Evolutionary conservation across 2,888 invertebrate species (phyloP).

Genomic region (Nemotelus pantherinus): DNA sequence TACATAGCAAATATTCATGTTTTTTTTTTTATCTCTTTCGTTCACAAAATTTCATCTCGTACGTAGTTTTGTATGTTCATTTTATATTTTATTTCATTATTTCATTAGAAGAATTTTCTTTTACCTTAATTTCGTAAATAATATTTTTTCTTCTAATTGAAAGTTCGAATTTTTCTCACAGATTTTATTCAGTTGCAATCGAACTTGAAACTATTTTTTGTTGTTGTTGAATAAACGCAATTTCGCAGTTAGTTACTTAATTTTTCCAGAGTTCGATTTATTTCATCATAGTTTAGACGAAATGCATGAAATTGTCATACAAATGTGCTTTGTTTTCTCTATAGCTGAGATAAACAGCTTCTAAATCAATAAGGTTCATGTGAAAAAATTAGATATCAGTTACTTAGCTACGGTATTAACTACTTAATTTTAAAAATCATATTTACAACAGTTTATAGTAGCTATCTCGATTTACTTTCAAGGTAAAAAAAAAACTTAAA

Average conservation of each 20-base stretch:
- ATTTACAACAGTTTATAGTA: not conserved
- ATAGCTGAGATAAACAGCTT: not conserved
- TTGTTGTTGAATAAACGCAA: not conserved
- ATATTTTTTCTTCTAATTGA: not conserved
- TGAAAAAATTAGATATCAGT: not conserved
- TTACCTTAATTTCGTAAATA: not conserved
- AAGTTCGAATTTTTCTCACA: not conserved
- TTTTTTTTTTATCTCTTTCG: not conserved
- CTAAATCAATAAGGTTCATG: not conserved
- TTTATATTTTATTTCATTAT: not conserved
- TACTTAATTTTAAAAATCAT: slow-evolving; percentile 10
- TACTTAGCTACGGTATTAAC: slow-evolving; percentile 15
- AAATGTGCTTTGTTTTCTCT: not conserved
- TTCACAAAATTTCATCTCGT: slow-evolving; percentile 28
- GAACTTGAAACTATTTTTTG: not conserved
- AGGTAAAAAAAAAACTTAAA: too few relatives aligned
- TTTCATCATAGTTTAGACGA: not conserved
- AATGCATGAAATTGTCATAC: too few relatives aligned
- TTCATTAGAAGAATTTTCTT: slow-evolving; percentile 1
- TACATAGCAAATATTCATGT: slow-evolving; percentile 44
- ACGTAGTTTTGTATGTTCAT: slow-evolving; percentile 16
- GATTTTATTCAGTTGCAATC: not conserved
- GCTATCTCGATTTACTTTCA: too few relatives aligned
- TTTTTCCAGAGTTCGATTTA: not conserved
- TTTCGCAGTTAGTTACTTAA: too few relatives aligned